These are phyloP conservation scores for Dysidea cf. avara DNA, from an alignment of 37 sponge, comb jelly and placozoan genomes.

Conservation along the genomic window DNA sequence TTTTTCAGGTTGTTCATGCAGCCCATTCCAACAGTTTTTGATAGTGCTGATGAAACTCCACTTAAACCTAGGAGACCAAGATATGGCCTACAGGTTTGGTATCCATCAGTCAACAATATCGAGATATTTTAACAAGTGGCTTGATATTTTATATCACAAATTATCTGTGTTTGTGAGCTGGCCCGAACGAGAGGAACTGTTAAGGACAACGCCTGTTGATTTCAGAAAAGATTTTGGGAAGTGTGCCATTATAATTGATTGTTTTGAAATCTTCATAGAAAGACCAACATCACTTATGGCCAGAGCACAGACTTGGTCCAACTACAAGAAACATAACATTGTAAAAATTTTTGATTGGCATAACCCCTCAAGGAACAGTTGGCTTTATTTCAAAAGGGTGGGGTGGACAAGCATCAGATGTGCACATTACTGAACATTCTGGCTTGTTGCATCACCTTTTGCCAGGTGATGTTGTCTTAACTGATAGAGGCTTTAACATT, in stretches of 20 bases:
- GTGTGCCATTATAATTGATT: constrained; percentile 30
- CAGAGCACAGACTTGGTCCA: constrained; percentile 20
- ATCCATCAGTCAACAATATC: constrained; percentile 29
- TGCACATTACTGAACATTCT: constrained; percentile 20
- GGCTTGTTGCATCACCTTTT: constrained; percentile 22
- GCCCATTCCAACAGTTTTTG: constrained; percentile 48
- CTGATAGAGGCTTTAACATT: constrained; percentile 33
- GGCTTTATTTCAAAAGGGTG: constrained; percentile 22
- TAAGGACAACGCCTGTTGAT: constrained; percentile 21
- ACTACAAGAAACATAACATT: constrained; percentile 38
- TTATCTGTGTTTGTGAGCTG: constrained; percentile 25
- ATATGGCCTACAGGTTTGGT: constrained; percentile 22
- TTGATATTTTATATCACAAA: constrained; percentile 22
- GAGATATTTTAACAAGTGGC: constrained; percentile 25
- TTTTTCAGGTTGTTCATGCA: too few species aligned
- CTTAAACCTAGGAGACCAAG: constrained; percentile 19
- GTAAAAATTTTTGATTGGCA: constrained; percentile 37
- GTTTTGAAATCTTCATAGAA: constrained; percentile 34
- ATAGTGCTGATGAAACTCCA: constrained; percentile 30
- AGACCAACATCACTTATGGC: constrained; percentile 20
- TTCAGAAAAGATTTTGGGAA: constrained; percentile 18
- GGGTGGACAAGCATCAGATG: constrained; percentile 39
- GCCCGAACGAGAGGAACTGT: constrained; percentile 30
- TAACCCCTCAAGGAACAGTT: constrained; percentile 30
- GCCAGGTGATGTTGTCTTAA: constrained; percentile 24